A percentile compares a stretch with the other conserved stretches of the same genome.
phyloP scores from a whole-genome alignment of 2,797 vertebrate species.

The Distichodus sexfasciatus region DNA sequence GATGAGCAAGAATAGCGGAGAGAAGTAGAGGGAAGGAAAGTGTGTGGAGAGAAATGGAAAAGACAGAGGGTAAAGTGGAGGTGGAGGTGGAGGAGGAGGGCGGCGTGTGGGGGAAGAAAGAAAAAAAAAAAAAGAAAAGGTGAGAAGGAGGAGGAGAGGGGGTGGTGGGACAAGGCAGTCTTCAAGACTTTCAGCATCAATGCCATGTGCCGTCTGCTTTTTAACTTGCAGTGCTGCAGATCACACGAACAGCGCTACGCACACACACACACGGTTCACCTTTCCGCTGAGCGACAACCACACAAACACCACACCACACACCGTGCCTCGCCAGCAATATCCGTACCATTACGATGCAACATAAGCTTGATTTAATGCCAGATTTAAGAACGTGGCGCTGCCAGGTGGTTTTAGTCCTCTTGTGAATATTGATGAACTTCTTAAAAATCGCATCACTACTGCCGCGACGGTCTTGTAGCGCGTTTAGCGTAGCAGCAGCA shows the following conservation, averaged over 20 bases:
- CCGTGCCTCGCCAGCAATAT: neutral
- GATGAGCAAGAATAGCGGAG: neutral
- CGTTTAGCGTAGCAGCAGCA: too few relatives aligned
- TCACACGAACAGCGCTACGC: constrained; percentile 28
- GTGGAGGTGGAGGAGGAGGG: too few relatives aligned
- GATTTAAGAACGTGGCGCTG: too few relatives aligned
- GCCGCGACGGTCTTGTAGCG: too few relatives aligned
- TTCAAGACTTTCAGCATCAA: constrained; percentile 70
- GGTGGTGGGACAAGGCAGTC: constrained; percentile 76
- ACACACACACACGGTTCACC: constrained; percentile 54
- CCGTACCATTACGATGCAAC: too few relatives aligned
- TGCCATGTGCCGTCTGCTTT: constrained; percentile 68
- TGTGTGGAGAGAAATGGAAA: constrained; percentile 52
- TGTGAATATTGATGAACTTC: too few relatives aligned
- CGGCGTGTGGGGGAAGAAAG: too few relatives aligned
- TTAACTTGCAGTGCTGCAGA: constrained; percentile 70
- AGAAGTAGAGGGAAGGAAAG: constrained; percentile 50
- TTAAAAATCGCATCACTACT: too few relatives aligned
- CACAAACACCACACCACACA: neutral
- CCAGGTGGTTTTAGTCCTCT: too few relatives aligned
- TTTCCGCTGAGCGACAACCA: constrained; percentile 24
- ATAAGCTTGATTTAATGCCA: too few relatives aligned
- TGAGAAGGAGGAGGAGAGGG: too few relatives aligned
- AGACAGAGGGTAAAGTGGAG: constrained; percentile 67
- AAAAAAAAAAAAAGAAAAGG: too few relatives aligned